A percentile compares a stretch with the other conserved stretches of the same genome.
Conservation (phyloP, 2,888 invertebrate genomes). For the Tiphia femorata region DNA sequence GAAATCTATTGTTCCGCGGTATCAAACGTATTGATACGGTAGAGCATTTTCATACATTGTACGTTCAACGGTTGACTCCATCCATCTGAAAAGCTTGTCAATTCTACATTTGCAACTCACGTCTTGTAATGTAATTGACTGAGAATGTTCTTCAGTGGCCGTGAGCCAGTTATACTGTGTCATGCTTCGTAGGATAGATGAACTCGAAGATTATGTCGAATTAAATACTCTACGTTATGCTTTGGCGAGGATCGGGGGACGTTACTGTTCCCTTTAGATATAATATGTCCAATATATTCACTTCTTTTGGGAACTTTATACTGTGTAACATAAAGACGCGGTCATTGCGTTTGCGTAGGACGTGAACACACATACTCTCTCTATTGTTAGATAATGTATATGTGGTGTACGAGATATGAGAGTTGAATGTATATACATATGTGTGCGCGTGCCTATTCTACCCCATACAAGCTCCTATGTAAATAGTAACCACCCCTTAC, state of each 20-base stretch:
- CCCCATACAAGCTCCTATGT: slow-evolving; percentile 51
- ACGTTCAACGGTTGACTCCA: slow-evolving; percentile 47
- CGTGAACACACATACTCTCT: background rate
- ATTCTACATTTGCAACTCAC: slow-evolving; percentile 48
- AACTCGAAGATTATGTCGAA: slow-evolving; percentile 35
- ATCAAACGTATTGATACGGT: no score
- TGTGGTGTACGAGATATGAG: background rate
- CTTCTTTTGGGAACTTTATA: slow-evolving; percentile 2
- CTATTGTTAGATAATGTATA: background rate
- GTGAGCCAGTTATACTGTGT: slow-evolving; percentile 39
- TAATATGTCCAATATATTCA: slow-evolving; percentile 11
- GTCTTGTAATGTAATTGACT: slow-evolving; percentile 46
- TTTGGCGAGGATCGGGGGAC: slow-evolving; percentile 30
- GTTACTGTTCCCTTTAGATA: background rate
- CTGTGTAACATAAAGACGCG: slow-evolving; percentile 6
- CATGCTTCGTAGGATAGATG: slow-evolving; percentile 47
- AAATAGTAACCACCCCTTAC: slow-evolving; percentile 59
- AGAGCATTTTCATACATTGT: slow-evolving; percentile 24
- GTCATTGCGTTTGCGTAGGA: slow-evolving; percentile 9
- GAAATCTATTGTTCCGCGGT: no score
- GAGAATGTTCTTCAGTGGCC: slow-evolving; percentile 37
- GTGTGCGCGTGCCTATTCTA: slow-evolving; percentile 53
- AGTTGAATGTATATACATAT: slow-evolving; percentile 11
- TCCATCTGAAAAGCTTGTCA: slow-evolving; percentile 52
- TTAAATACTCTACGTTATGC: slow-evolving; percentile 48